Evolutionary conservation across 2,113 vertebrate genomes (phyloP).

Genomic region (Antechinus flavipes): DNA sequence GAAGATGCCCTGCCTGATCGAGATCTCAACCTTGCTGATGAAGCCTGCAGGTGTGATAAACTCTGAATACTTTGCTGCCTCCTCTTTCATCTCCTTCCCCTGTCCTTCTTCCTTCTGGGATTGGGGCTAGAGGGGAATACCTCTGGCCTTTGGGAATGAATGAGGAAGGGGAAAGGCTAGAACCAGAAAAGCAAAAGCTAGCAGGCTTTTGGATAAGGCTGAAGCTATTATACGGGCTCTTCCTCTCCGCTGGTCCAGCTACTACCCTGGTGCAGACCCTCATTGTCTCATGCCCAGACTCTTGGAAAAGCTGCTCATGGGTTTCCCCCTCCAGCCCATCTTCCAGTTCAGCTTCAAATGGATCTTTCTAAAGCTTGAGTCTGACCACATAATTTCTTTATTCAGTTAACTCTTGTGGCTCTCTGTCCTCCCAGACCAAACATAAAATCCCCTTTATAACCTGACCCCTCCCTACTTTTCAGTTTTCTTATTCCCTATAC

Average conservation of each 20-base stretch:
- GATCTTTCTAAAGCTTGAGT: background rate
- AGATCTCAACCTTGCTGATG: constrained; percentile 92
- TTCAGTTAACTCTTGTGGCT: background rate
- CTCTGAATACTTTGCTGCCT: background rate
- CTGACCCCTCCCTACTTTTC: background rate
- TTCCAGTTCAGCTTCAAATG: background rate
- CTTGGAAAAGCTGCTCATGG: background rate
- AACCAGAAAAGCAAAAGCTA: background rate
- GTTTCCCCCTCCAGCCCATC: too few relatives aligned
- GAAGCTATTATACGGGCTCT: background rate
- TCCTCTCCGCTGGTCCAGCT: too few relatives aligned
- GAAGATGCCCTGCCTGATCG: constrained; percentile 94
- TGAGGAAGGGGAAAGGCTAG: fast-evolving
- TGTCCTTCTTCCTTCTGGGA: background rate
- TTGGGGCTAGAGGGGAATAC: fast-evolving
- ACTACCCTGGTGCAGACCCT: background rate
- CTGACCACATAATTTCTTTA: background rate
- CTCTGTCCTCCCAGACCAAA: background rate
- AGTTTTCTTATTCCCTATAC: background rate
- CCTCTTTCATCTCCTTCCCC: background rate
- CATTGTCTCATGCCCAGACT: background rate
- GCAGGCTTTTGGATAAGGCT: background rate
- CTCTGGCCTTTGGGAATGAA: background rate
- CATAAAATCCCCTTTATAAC: background rate
- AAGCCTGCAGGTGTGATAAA: constrained; percentile 92